These are phyloP conservation scores for Papilio dardanus DNA, from an alignment of 1,140 invertebrate species.

Conservation along the genomic window DNA sequence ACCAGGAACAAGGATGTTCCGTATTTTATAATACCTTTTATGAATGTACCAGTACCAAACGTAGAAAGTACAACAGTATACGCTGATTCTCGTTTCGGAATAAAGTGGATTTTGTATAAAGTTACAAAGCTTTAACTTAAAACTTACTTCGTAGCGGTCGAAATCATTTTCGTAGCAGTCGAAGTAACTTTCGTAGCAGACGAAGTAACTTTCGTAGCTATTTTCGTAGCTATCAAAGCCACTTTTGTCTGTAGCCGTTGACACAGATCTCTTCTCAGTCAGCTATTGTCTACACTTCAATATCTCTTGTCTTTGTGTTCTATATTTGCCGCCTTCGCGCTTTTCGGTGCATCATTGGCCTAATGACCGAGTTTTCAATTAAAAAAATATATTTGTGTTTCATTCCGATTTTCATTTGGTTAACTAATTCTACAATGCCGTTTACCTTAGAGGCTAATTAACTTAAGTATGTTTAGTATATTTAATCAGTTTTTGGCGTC, in stretches of 20 bases:
- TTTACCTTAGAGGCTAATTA: no score
- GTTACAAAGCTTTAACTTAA: no score
- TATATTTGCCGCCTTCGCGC: background rate
- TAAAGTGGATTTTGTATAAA: no score
- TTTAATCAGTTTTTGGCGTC: background rate
- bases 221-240: background rate
- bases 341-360: constrained; percentile 2
- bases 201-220: background rate
- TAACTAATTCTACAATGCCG: no score
- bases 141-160: background rate
- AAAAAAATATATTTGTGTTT: background rate
- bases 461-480: no score
- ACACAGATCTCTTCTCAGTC: constrained; percentile 5
- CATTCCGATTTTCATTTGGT: no score
- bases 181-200: background rate
- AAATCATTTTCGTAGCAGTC: background rate
- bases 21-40: no score
- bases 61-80: no score
- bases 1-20: no score
- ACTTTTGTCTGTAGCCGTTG: background rate
- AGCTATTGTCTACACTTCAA: constrained; percentile 16
- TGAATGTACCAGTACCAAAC: no score
- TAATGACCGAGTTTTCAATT: background rate
- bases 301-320: constrained; percentile 2
- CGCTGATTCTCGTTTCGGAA: no score